Evolutionary conservation across 2,888 invertebrate species (phyloP).

Genomic region (Stenodera caucasica): DNA sequence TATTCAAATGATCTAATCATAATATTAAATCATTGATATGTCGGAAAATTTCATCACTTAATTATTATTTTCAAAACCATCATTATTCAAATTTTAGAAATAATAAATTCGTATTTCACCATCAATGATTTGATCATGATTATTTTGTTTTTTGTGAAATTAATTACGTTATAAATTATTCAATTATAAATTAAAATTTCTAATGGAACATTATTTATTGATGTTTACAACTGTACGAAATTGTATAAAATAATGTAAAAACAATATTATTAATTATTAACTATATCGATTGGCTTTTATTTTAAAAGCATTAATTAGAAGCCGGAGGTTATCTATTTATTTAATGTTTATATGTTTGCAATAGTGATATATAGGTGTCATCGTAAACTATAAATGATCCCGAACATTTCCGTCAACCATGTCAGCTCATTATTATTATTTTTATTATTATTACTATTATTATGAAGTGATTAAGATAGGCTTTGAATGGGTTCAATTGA

Average conservation of each 20-base stretch:
- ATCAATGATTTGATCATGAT: background rate
- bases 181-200: conserved; percentile 30
- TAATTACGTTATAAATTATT: conserved; percentile 30
- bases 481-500: conserved; percentile 14
- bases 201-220: conserved; percentile 34
- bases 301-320: conserved; percentile 24
- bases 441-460: too few species aligned
- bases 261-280: conserved; percentile 27
- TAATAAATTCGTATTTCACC: background rate
- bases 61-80: too few species aligned
- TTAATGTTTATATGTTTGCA: conserved; percentile 21
- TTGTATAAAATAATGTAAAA: conserved; percentile 25
- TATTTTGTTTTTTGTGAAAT: conserved; percentile 21
- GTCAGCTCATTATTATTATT: too few species aligned
- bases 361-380: conserved; percentile 22
- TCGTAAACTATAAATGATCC: conserved; percentile 26
- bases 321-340: conserved; percentile 26
- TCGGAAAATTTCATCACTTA: background rate
- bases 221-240: conserved; percentile 26
- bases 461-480: conserved; percentile 22
- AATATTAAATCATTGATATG: background rate
- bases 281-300: conserved; percentile 24
- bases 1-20: background rate
- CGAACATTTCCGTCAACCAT: conserved; percentile 18
- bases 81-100: too few species aligned